These are phyloP conservation scores for Pelosia muscerda DNA, from an alignment of 2,888 invertebrate genomes.

Conservation along the genomic window DNA sequence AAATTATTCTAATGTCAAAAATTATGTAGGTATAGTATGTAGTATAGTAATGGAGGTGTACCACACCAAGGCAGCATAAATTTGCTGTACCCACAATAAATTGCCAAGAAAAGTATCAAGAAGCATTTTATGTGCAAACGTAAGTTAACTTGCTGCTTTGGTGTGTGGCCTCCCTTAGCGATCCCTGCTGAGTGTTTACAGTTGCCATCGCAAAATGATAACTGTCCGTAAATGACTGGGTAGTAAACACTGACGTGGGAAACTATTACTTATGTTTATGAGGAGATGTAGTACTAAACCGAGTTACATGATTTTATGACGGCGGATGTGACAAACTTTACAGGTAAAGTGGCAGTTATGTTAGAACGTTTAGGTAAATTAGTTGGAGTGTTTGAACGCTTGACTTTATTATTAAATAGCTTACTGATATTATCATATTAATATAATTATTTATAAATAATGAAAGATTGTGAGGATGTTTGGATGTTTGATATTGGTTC, in stretches of 20 bases:
- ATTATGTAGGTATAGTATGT: no score
- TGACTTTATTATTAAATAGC: not conserved
- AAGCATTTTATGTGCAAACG: no score
- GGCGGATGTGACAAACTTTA: not conserved
- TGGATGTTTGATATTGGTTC: not conserved
- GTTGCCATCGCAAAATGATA: slow-evolving; percentile 15
- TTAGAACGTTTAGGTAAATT: not conserved
- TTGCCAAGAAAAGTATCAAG: no score
- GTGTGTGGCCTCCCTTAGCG: no score
- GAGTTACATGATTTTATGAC: slow-evolving; percentile 14
- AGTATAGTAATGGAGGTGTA: no score
- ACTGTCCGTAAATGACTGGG: not conserved
- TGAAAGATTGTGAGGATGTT: not conserved
- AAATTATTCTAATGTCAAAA: no score
- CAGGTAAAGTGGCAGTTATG: not conserved
- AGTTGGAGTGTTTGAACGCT: not conserved
- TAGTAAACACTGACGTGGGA: not conserved
- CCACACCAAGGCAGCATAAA: no score
- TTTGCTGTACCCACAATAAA: no score
- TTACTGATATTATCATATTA: not conserved
- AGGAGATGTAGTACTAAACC: slow-evolving; percentile 7
- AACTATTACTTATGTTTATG: slow-evolving; percentile 14
- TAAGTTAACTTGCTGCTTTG: no score
- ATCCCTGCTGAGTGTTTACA: slow-evolving; percentile 10
- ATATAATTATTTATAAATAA: no score